Evolutionary conservation across 2,797 vertebrate species (phyloP), one percentile per base, ranked within the genome.

Genomic region (Channa striata): DNA sequence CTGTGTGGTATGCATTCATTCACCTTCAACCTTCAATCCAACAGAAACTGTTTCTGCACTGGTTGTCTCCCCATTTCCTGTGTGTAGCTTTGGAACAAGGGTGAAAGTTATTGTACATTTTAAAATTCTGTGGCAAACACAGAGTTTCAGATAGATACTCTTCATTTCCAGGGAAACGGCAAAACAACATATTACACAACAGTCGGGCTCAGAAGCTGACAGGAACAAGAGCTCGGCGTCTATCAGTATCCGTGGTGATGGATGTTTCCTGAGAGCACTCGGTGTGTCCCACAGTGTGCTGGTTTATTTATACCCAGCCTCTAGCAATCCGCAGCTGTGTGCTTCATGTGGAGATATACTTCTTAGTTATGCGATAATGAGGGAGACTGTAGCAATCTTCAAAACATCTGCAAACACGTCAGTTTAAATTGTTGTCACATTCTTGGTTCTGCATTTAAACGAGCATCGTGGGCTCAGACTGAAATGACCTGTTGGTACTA

Each of bases 151-250:
- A 59, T 21, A 68, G n/a, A n/a, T 20, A 5, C 46, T 59, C 11
- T 48, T 40, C 17, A 51, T 54, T 50, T 66, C 10, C n/a, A 56
- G 19, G 42, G 56, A 56, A 70, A 64, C 47, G 1, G 60, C 52
- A 74, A 63, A 48, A 68, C 37, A 83, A 65, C 56, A 65, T 21
- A 47, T 80, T 67, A 77, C 62, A 71, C 70, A 80, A 80, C 44
- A 58, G 51, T 49, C 63, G 48, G n/a, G 19, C 47, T 65, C 16
- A 30, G 33, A 53, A 65, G 61, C 62, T 78, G 70, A 65, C 68
- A 78, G 59, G 68, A 76, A 70, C 75, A 74, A 44, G 39, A 68
- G 75, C 66, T 42, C 70, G 74, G 65, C 68, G 21, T 78, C 58
- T 43, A 77, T 81, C 61, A 71, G 78, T 53, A 61, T 68, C 40